These are phyloP conservation scores for Colossoma macropomum DNA, from an alignment of 2,113 vertebrate genomes.

Conservation along the genomic window DNA sequence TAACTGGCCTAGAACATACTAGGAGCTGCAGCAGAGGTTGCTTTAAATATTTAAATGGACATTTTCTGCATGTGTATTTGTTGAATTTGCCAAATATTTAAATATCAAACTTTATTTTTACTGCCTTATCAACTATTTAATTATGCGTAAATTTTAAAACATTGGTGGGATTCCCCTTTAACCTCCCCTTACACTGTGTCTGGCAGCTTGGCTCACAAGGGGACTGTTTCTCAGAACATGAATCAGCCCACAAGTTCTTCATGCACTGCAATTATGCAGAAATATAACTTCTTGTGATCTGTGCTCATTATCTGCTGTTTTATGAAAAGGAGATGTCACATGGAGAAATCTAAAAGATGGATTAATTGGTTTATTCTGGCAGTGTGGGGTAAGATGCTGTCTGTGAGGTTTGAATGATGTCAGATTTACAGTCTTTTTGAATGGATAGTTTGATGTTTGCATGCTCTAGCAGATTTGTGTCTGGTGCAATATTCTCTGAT, in stretches of 20 bases:
- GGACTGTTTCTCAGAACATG: slow-evolving; percentile 3
- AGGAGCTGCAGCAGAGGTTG: too few relatives aligned
- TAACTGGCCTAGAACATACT: too few relatives aligned
- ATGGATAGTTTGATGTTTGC: neutral
- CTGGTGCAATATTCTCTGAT: neutral
- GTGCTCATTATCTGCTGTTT: neutral
- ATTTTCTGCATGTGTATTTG: too few relatives aligned
- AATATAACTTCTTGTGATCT: neutral
- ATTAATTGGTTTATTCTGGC: neutral
- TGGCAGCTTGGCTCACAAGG: neutral
- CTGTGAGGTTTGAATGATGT: slow-evolving; percentile 6
- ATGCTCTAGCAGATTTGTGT: neutral
- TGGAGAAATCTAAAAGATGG: neutral
- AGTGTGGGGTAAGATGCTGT: neutral
- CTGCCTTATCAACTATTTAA: neutral
- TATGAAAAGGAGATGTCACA: neutral
- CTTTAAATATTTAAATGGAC: too few relatives aligned
- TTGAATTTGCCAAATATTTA: too few relatives aligned
- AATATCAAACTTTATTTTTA: too few relatives aligned
- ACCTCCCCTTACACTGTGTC: neutral
- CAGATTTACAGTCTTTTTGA: neutral
- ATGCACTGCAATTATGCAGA: neutral
- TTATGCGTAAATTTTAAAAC: neutral
- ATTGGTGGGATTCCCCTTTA: neutral
- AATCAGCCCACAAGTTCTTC: slow-evolving; percentile 7